phyloP scores from a whole-genome alignment of 1,140 invertebrate genomes.

The Aporrectodea caliginosa region DNA sequence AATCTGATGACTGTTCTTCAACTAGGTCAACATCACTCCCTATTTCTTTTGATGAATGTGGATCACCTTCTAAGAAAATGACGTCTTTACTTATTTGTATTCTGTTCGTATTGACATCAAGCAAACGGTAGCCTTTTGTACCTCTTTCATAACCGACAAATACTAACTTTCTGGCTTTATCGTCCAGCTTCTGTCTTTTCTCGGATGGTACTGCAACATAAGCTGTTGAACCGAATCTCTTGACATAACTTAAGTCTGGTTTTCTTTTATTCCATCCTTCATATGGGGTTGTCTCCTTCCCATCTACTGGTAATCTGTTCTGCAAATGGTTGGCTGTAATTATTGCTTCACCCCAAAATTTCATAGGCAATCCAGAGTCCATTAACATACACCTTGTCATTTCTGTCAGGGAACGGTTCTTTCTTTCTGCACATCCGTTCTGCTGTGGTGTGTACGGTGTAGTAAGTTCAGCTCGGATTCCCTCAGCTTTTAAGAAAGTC shows the following conservation, averaged over 20 bases:
- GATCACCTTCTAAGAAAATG: conserved; percentile 26
- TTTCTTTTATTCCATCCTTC: conserved; percentile 54
- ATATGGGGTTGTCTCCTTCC: conserved; percentile 46
- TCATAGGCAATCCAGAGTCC: conserved; percentile 47
- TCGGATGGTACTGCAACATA: conserved; percentile 50
- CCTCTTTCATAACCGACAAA: conserved; percentile 48
- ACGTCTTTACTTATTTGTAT: conserved; percentile 22
- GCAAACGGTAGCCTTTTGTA: conserved; percentile 27
- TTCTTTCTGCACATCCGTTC: conserved; percentile 59
- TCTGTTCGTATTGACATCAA: conserved; percentile 3
- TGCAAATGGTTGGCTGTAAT: conserved; percentile 52
- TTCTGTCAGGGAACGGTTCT: conserved; percentile 54
- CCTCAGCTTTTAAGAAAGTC: conserved; percentile 43
- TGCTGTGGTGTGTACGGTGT: conserved; percentile 56
- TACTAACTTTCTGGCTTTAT: conserved; percentile 46
- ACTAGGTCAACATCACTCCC: too few species aligned
- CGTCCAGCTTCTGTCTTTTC: conserved; percentile 50
- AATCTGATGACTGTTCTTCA: too few species aligned
- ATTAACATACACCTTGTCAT: conserved; percentile 55
- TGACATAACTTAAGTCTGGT: conserved; percentile 57
- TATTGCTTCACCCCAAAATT: conserved; percentile 57
- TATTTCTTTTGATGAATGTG: too few species aligned
- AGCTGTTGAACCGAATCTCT: conserved; percentile 56
- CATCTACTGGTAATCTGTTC: conserved; percentile 42
- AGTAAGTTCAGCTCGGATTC: conserved; percentile 57